Evolutionary conservation across 2,797 vertebrate genomes (phyloP).

Genomic region (Astyanax mexicanus): DNA sequence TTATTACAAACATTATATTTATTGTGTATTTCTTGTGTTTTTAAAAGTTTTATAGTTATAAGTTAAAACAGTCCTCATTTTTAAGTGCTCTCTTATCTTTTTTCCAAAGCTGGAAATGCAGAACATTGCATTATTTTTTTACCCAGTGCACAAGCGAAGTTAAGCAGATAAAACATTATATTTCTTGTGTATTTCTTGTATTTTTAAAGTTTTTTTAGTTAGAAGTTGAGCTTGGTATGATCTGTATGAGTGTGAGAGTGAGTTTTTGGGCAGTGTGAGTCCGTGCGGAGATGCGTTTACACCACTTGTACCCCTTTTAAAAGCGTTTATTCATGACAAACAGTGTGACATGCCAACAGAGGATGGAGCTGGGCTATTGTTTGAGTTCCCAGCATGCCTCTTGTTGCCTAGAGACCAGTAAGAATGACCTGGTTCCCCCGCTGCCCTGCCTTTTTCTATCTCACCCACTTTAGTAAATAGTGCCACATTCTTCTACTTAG

Average conservation of each 20-base stretch:
- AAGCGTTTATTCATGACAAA: constrained; percentile 72
- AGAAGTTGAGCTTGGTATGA: no score
- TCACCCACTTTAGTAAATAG: constrained; percentile 58
- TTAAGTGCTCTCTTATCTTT: no score
- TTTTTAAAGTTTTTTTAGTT: no score
- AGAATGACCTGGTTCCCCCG: constrained; percentile 62
- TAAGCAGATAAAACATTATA: no score
- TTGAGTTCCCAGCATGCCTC: constrained; percentile 63
- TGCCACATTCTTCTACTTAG: constrained; percentile 57
- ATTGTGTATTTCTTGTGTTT: no score
- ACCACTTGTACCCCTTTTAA: constrained; percentile 63
- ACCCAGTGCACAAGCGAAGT: no score
- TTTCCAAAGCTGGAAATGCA: no score
- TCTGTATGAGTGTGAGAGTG: constrained; percentile 51
- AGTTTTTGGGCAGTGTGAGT: not conserved
- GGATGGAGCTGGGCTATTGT: constrained; percentile 62
- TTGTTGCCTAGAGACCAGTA: constrained; percentile 76
- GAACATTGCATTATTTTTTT: no score
- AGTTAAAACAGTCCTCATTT: no score
- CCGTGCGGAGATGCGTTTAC: constrained; percentile 13
- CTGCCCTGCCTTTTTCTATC: constrained; percentile 47
- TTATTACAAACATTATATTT: no score
- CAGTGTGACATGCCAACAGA: constrained; percentile 67
- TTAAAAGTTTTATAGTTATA: no score
- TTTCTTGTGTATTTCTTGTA: no score